A percentile compares a stretch with the other conserved stretches of the same genome.
Evolutionary conservation across 2,113 vertebrate species (phyloP).

Genomic region (Scomber colias): DNA sequence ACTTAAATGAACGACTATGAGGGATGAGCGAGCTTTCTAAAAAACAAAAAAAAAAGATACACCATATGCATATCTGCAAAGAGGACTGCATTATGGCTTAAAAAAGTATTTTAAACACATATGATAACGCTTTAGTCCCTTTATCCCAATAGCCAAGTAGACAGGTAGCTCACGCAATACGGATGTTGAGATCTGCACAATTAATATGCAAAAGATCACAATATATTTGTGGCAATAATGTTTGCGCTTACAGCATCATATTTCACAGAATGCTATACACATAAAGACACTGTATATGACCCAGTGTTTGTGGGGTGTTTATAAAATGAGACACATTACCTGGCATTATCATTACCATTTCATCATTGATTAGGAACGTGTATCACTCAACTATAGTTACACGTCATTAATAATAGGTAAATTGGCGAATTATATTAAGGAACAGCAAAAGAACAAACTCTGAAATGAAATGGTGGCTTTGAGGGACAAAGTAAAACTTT

Average conservation of each 20-base stretch:
- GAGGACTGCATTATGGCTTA: constrained; percentile 52
- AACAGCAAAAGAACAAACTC: constrained; percentile 3
- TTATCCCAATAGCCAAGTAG: constrained; percentile 78
- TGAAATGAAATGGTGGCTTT: not conserved
- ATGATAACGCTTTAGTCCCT: constrained; percentile 71
- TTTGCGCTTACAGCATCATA: constrained; percentile 75
- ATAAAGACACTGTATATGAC: constrained; percentile 63
- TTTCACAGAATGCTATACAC: constrained; percentile 58
- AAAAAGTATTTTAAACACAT: constrained; percentile 64
- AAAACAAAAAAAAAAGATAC: constrained; percentile 10
- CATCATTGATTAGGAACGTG: constrained; percentile 34
- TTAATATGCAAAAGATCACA: constrained; percentile 85
- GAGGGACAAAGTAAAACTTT: not conserved
- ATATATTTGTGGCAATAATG: constrained; percentile 85
- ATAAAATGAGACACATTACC: constrained; percentile 53
- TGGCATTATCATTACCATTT: constrained; percentile 56
- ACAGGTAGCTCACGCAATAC: constrained; percentile 82
- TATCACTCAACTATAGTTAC: constrained; percentile 34
- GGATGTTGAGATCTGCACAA: constrained; percentile 75
- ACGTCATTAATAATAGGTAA: constrained; percentile 23
- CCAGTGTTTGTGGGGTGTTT: constrained; percentile 67
- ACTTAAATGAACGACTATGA: not conserved
- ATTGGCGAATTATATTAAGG: constrained; percentile 21
- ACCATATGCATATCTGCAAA: constrained; percentile 47
- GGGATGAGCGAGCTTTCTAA: constrained; percentile 29